Base-by-base conservation (phyloP, 2,113 vertebrate species). In the Cairina moschata region DNA sequence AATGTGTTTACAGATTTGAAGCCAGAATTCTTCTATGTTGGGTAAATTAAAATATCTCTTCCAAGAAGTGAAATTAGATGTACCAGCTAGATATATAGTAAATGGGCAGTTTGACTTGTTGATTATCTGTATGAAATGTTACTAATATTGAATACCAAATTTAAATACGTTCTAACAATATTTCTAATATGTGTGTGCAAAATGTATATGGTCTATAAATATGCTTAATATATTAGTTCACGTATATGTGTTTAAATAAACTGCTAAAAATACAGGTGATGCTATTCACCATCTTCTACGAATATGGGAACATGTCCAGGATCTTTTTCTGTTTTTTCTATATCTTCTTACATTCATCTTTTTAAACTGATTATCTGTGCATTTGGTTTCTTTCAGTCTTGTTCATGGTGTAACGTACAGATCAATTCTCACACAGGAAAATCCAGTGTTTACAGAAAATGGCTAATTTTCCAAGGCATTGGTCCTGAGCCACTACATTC, bases 341-440 rank as follows among this genome's bases (percentile, higher is more conserved):
- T 9, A 6, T n/a, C 13, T 22, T n/a, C 16, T 18, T 60, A 6
- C 9, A 62, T 20, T 65, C 11, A 38, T 6, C 4, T 73, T 56
- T 83, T 5, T 28, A 59, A 83, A 56, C 6, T 32, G 0, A 8
- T 79, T 79, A 11, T 40, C 38, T 52, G 13, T 1, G 0, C 3
- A 8, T 6, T 5, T 22, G 17, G 1, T 22, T 73, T 73, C 11
- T 88, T 62, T 77, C 36, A 91, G 29, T 3, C 5, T 60, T 74
- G 17, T 44, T 44, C 8, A 36, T 3, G 0, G 4, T 58, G 22
- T 48, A 42, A 52, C 29, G 11, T 59, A 55, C 6, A 40, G 5
- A 65, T 10, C 8, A 13, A 7, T 62, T 82, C 31, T 52, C 44
- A 2, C 20, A 31, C 4, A 55, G 7, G 26, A 92, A 86, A 83